Percentiles rank a stretch among this genome's conserved stretches.
phyloP scores from a whole-genome alignment of 53 echinoderm and acorn worm species.

The Hippasteria phrygiana region DNA sequence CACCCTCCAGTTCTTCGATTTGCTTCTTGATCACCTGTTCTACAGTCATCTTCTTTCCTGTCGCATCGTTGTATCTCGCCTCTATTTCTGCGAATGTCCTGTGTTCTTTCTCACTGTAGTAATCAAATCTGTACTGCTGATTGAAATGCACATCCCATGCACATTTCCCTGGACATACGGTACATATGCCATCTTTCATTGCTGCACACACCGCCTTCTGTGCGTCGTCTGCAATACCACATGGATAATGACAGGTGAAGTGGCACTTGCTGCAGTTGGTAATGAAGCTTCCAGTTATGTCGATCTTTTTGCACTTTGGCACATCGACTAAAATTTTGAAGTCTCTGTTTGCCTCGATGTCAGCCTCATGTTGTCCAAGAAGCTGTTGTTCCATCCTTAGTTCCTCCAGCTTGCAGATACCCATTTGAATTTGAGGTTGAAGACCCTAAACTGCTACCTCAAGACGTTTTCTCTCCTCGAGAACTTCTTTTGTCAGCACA shows the following conservation, averaged over 20 bases:
- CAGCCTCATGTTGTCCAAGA: slow-evolving; percentile 55
- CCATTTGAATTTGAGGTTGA: slow-evolving; percentile 63
- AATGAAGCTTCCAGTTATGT: slow-evolving; percentile 45
- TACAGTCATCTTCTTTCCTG: slow-evolving; percentile 63
- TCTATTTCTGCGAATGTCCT: slow-evolving; percentile 40
- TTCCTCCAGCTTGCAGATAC: slow-evolving; percentile 60
- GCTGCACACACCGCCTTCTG: slow-evolving; percentile 35
- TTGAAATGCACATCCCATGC: slow-evolving; percentile 69
- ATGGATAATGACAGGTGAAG: slow-evolving; percentile 75
- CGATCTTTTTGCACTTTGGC: slow-evolving; percentile 10
- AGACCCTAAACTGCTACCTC: slow-evolving; percentile 66
- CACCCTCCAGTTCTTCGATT: slow-evolving; percentile 12
- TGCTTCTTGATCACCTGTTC: slow-evolving; percentile 59
- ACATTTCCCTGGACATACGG: slow-evolving; percentile 61
- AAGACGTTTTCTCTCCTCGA: slow-evolving; percentile 69
- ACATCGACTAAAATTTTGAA: slow-evolving; percentile 60
- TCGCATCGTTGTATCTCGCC: slow-evolving; percentile 52
- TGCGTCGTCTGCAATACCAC: slow-evolving; percentile 23
- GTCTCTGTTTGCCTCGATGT: slow-evolving; percentile 56
- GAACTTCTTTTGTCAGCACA: slow-evolving; percentile 61
- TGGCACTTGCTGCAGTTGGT: slow-evolving; percentile 72
- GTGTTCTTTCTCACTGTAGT: slow-evolving; percentile 24
- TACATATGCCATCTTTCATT: slow-evolving; percentile 46
- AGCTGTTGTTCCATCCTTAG: slow-evolving; percentile 54
- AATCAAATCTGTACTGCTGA: slow-evolving; percentile 65